phyloP scores from a whole-genome alignment of 1,140 invertebrate genomes.

The Gerris buenoi region DNA sequence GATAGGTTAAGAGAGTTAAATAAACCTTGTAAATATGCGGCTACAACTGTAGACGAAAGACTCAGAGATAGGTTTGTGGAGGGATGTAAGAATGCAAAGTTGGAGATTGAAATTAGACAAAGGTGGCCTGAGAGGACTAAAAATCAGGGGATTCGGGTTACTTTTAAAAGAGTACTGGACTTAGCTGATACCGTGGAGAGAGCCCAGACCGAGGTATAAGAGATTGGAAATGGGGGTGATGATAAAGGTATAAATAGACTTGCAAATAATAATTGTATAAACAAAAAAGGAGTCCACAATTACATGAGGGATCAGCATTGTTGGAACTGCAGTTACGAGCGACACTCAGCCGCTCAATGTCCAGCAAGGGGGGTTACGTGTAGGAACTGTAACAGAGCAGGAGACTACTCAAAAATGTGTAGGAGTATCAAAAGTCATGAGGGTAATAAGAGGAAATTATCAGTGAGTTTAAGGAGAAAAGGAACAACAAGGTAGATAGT shows the following conservation, averaged over 20 bases:
- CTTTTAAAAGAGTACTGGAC: neutral
- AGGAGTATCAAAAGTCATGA: neutral
- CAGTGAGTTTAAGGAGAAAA: neutral
- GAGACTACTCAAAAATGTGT: neutral
- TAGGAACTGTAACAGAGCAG: neutral
- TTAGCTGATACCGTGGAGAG: neutral
- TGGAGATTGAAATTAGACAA: neutral
- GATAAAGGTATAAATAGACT: neutral
- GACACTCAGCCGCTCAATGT: neutral
- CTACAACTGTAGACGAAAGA: neutral
- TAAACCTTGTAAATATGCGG: neutral
- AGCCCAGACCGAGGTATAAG: neutral
- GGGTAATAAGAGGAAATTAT: neutral
- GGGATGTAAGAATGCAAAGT: neutral
- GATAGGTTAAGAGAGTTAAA: neutral
- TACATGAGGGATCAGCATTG: neutral
- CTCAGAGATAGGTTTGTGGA: neutral
- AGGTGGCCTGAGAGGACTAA: neutral
- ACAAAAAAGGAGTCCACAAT: neutral
- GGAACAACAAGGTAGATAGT: neutral
- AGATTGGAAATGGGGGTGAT: neutral
- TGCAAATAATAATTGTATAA: neutral
- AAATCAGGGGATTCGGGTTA: neutral
- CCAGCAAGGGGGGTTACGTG: neutral
- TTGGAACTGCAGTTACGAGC: neutral